These are phyloP conservation scores for Oasisia sp. DNA, from an alignment of 2,888 invertebrate genomes.

Conservation along the genomic window DNA sequence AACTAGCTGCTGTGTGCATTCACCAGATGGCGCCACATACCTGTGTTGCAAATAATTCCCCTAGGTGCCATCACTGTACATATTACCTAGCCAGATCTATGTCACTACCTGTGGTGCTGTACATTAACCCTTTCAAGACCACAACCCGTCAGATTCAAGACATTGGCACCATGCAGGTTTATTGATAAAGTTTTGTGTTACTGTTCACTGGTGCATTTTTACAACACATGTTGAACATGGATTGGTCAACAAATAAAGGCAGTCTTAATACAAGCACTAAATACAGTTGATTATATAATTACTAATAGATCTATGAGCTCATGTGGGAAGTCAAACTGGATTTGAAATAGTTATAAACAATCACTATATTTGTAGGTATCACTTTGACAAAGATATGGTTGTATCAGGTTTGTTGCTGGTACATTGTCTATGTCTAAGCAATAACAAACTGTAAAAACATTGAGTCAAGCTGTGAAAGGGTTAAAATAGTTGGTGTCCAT, in stretches of 20 bases:
- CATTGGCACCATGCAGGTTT: neutral
- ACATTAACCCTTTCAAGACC: neutral
- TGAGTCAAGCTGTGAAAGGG: neutral
- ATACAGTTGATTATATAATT: neutral
- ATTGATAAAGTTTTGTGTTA: neutral
- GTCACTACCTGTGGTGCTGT: neutral
- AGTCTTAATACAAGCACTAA: neutral
- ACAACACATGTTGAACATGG: neutral
- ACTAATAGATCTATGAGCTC: no score
- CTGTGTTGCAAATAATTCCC: neutral
- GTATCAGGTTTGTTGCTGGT: neutral
- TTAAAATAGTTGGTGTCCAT: neutral
- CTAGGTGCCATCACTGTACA: neutral
- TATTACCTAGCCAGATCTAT: neutral
- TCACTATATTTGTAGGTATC: neutral
- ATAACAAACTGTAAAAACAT: neutral
- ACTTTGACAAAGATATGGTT: neutral
- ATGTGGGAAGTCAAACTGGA: neutral
- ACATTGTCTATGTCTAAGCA: no score
- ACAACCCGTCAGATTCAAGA: neutral
- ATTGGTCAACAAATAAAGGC: neutral
- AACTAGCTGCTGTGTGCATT: neutral
- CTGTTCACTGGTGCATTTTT: neutral
- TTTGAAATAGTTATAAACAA: neutral
- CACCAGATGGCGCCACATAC: neutral